Base-by-base conservation (phyloP, 2,888 invertebrate genomes). In the Drosophila percnosoma region DNA sequence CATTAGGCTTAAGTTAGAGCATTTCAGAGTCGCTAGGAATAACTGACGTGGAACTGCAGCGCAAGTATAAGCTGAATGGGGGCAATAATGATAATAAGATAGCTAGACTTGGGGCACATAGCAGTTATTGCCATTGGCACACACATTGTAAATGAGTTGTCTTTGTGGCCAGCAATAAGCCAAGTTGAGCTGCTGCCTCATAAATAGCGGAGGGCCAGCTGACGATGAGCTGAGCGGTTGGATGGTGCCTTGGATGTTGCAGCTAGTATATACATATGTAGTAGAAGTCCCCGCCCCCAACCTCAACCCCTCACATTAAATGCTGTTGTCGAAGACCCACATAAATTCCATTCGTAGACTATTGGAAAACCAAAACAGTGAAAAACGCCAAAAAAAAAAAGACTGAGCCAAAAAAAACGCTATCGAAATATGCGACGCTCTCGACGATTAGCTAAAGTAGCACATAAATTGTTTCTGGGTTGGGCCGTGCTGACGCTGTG, bases 361-460 rank as follows among this genome's bases (percentile, higher is more conserved):
- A 83, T 83, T 83, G 70, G 75, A 55, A 40, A 68, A 66, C 58
- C 58, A 38, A 54, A 60, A 49, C 71, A 54, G 62, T 58, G 40
- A 55, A 57, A 69, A 64, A n/a, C 51, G 45, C 27, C n/a, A 51
- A 51, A 77, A 69, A 66, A 52, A 42, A 5, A 21, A 42, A 31
- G 11, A 1, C 29, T 8, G 18, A 33, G 15, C 7, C 21, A 33
- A 52, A 52, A 31, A 21, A 33, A 45, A 45, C 11, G 24, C 13
- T 38, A 34, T 34, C 48, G 36, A 57, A 63, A 66, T 67, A 67
- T 69, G 68, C 70, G 73, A 83, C 83, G 82, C 75, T 70, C 62
- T 64, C 80, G 60, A 61, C 66, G 85, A 77, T 84, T 82, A 84
- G 86, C 72, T 58, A 80, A 85, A 87, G 88, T 80, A 78, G 86